Evolutionary conservation across 2,888 invertebrate genomes (phyloP).

Genomic region (Druceiella hillmani): DNA sequence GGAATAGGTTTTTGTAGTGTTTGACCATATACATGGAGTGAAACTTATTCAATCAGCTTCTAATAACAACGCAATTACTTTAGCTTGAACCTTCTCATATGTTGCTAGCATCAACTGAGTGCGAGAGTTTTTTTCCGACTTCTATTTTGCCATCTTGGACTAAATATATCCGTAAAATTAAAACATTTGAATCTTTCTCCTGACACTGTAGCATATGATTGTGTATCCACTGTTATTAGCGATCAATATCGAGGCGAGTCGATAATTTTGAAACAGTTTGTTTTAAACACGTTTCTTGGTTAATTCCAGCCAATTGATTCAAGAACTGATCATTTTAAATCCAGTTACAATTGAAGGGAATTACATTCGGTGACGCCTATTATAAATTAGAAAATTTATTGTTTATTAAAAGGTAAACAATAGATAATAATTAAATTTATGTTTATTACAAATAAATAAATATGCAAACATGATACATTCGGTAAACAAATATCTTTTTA

Average conservation of each 20-base stretch:
- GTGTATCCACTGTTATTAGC: too few species aligned
- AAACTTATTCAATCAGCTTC: too few species aligned
- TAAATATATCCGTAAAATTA: slow-evolving; percentile 12
- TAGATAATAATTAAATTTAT: too few species aligned
- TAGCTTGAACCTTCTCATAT: slow-evolving; percentile 14
- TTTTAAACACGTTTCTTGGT: slow-evolving; percentile 8
- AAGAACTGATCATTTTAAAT: slow-evolving; percentile 8
- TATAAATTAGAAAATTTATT: too few species aligned
- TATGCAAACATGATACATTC: too few species aligned
- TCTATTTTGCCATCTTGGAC: slow-evolving; percentile 11
- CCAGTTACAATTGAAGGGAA: too few species aligned
- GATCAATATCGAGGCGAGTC: slow-evolving; percentile 11
- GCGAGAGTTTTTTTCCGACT: slow-evolving; percentile 15
- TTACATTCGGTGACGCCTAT: too few species aligned
- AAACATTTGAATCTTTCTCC: slow-evolving; percentile 14
- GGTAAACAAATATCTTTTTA: too few species aligned
- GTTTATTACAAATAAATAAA: too few species aligned
- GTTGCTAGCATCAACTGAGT: slow-evolving; percentile 8
- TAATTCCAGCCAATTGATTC: slow-evolving; percentile 10
- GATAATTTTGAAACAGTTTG: slow-evolving; percentile 1
- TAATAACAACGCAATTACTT: slow-evolving; percentile 7
- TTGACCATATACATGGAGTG: slow-evolving; percentile 15
- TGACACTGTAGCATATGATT: too few species aligned
- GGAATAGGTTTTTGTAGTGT: slow-evolving; percentile 16
- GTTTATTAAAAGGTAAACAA: too few species aligned